These are phyloP conservation scores for Eleginops maclovinus DNA, from an alignment of 2,113 vertebrate genomes.

Conservation along the genomic window DNA sequence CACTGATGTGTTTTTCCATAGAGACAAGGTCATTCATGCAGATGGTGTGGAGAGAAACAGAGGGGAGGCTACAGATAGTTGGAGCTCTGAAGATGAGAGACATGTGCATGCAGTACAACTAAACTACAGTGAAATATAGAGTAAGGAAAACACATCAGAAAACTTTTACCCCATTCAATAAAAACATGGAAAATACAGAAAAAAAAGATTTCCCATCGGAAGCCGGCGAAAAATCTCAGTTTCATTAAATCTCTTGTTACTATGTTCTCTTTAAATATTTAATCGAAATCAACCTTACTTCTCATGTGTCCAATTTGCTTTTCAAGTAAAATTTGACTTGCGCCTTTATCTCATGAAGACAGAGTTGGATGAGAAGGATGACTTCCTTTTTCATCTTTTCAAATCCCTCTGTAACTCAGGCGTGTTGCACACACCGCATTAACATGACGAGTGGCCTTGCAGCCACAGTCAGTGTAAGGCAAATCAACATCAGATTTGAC, in stretches of 20 bases:
- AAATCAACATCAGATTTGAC: constrained; percentile 5
- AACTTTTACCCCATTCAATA: neutral
- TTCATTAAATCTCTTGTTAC: too few relatives aligned
- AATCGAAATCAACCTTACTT: neutral
- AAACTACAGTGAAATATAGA: neutral
- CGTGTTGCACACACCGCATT: constrained; percentile 1
- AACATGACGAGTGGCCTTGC: neutral
- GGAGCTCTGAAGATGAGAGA: neutral
- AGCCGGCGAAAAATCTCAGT: neutral
- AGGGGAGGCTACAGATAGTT: neutral
- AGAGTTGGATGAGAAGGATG: neutral
- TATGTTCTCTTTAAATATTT: too few relatives aligned
- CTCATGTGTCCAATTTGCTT: neutral
- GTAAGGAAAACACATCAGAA: neutral
- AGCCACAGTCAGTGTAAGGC: neutral
- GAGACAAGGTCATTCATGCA: constrained; percentile 52
- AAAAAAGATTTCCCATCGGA: neutral
- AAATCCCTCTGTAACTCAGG: constrained; percentile 23
- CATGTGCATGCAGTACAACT: too few relatives aligned
- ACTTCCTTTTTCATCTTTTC: constrained; percentile 24
- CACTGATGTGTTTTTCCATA: constrained; percentile 50
- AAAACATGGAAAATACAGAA: neutral
- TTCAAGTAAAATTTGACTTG: neutral
- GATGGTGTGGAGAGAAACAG: constrained; percentile 1
- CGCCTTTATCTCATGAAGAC: neutral